Evolutionary conservation across 1,140 invertebrate genomes (phyloP).

Genomic region (Cydia strobilella): DNA sequence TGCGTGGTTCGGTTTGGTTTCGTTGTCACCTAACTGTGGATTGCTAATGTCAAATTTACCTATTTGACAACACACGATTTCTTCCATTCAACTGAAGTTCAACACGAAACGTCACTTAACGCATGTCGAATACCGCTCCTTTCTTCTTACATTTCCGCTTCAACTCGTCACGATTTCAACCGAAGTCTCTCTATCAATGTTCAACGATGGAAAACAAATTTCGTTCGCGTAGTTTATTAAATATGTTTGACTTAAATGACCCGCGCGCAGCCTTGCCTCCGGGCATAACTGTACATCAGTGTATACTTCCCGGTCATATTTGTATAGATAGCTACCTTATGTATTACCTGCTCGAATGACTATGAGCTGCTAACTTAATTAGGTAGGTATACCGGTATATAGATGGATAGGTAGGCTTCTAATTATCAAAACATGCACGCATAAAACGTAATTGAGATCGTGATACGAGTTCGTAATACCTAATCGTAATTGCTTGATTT

Average conservation of each 20-base stretch:
- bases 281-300: slow-evolving; percentile 13
- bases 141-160: slow-evolving; percentile 17
- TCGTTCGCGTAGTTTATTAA: slow-evolving; percentile 9
- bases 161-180: slow-evolving; percentile 4
- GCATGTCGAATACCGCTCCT: too few relatives aligned
- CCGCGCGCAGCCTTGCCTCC: neutral
- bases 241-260: slow-evolving; percentile 10
- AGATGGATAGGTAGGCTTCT: slow-evolving; percentile 7
- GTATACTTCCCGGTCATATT: slow-evolving; percentile 15
- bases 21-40: too few relatives aligned
- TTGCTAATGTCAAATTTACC: too few relatives aligned
- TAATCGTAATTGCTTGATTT: neutral
- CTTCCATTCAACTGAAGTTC: too few relatives aligned
- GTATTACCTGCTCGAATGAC: neutral
- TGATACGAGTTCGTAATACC: neutral
- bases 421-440: slow-evolving; percentile 3
- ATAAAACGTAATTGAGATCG: neutral
- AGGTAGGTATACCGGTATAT: slow-evolving; percentile 2
- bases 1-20: too few relatives aligned
- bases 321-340: slow-evolving; percentile 21
- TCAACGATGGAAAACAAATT: slow-evolving; percentile 10
- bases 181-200: slow-evolving; percentile 4
- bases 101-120: too few relatives aligned
- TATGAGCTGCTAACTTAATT: neutral
- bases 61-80: too few relatives aligned